A percentile compares a stretch with the other conserved stretches of the same genome.
Evolutionary conservation across 2,888 invertebrate species (phyloP).

Genomic region (Tinea semifulvella): DNA sequence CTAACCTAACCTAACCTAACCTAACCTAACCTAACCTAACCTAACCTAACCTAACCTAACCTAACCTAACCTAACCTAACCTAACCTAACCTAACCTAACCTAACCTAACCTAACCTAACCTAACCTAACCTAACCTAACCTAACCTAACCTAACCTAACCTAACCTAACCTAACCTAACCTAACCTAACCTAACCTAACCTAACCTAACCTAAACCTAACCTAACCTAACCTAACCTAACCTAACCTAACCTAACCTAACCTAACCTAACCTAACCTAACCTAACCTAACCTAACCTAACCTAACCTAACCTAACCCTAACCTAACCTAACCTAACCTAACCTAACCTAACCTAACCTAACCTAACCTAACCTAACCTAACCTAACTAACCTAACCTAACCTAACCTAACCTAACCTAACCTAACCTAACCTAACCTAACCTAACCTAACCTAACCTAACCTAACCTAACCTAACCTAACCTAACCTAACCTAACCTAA

Average conservation of each 20-base stretch:
- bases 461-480: slow-evolving; percentile 17
- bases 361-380: slow-evolving; percentile 12
- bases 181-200: slow-evolving; percentile 15
- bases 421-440: slow-evolving; percentile 15
- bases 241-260: slow-evolving; percentile 15
- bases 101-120: slow-evolving; percentile 15
- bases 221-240: slow-evolving; percentile 15
- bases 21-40: slow-evolving; percentile 8
- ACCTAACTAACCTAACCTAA: slow-evolving; percentile 15
- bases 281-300: slow-evolving; percentile 15
- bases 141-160: slow-evolving; percentile 15
- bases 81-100: slow-evolving; percentile 7
- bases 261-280: slow-evolving; percentile 15
- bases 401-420: slow-evolving; percentile 15
- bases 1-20: slow-evolving; percentile 8
- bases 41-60: slow-evolving; percentile 10
- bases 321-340: slow-evolving; percentile 10
- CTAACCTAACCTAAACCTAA: too few relatives aligned
- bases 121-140: slow-evolving; percentile 15
- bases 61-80: slow-evolving; percentile 10
- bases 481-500: slow-evolving; percentile 16
- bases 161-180: slow-evolving; percentile 15
- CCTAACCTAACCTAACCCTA: slow-evolving; percentile 15
- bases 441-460: slow-evolving; percentile 11
- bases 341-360: slow-evolving; percentile 10